These are phyloP conservation scores for Caenorhabditis japonica DNA, from an alignment of 2,888 invertebrate species.

Conservation along the genomic window DNA sequence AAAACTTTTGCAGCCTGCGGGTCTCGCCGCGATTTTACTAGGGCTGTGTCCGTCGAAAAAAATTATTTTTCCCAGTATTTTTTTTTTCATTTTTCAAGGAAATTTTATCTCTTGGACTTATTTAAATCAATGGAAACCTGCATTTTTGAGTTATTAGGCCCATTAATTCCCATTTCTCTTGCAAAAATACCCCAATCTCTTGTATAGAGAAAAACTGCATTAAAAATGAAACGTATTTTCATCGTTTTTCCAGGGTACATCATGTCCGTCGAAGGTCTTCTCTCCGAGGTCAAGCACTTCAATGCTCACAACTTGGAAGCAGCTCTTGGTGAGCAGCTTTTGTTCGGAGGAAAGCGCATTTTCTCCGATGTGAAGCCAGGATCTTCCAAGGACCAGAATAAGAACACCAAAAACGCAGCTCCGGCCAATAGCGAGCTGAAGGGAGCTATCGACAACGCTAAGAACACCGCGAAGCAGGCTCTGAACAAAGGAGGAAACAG, in stretches of 20 bases:
- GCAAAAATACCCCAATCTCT: too few species aligned
- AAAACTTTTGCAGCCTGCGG: background rate
- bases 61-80: too few species aligned
- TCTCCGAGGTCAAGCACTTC: conserved; percentile 58
- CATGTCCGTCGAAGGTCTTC: conserved; percentile 68
- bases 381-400: conserved; percentile 10
- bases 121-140: too few species aligned
- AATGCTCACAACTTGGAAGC: conserved; percentile 55
- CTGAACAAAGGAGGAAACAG: conserved; percentile 13
- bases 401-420: conserved; percentile 7
- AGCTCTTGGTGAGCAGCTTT: conserved; percentile 63
- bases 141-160: too few species aligned
- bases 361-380: conserved; percentile 55
- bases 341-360: conserved; percentile 63
- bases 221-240: too few species aligned
- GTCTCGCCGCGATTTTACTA: conserved; percentile 19
- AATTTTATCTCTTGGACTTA: too few species aligned
- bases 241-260: conserved; percentile 41
- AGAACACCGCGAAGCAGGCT: conserved; percentile 49
- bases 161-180: too few species aligned
- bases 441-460: conserved; percentile 54
- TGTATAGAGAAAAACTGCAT: too few species aligned
- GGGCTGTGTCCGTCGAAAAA: too few species aligned
- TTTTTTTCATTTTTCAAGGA: too few species aligned
- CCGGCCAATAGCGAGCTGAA: conserved; percentile 25